Conservation (phyloP, 2,113 vertebrate genomes). For the Brachyhypopomus gauderio region DNA sequence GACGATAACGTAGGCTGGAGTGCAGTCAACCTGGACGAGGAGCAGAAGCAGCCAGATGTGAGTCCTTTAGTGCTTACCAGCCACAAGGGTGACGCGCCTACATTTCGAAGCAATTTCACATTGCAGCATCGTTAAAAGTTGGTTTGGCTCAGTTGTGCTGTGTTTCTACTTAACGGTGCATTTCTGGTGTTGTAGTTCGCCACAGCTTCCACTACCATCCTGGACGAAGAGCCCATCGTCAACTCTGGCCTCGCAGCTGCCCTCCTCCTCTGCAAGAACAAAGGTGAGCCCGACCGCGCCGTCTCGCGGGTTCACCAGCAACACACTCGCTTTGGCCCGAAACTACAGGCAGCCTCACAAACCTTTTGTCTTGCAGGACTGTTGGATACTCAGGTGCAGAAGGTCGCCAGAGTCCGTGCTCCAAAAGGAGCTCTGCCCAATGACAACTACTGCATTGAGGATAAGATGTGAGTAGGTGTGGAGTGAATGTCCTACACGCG, state of each 20-base stretch:
- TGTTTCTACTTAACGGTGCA: neutral
- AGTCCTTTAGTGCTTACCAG: constrained; percentile 46
- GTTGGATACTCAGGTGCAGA: constrained; percentile 86
- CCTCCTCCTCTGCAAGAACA: constrained; percentile 86
- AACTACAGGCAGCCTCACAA: no score
- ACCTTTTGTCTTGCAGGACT: constrained; percentile 68
- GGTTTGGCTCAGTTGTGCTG: neutral
- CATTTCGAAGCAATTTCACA: neutral
- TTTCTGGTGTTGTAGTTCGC: constrained; percentile 69
- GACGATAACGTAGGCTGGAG: constrained; percentile 91
- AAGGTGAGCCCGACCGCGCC: constrained; percentile 66
- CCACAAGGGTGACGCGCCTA: neutral
- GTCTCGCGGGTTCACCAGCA: no score
- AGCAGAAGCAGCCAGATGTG: constrained; percentile 83
- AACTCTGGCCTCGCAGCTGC: constrained; percentile 85
- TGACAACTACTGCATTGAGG: constrained; percentile 88
- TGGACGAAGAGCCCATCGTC: constrained; percentile 91
- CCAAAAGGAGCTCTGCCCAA: constrained; percentile 81
- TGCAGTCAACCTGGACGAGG: constrained; percentile 86
- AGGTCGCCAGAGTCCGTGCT: constrained; percentile 83
- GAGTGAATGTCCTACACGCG: neutral
- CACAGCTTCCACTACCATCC: constrained; percentile 85
- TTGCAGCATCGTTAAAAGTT: neutral
- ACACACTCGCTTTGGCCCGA: no score
- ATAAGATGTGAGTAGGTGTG: constrained; percentile 80